These are phyloP conservation scores for Trachymyrmex cornetzi DNA, from an alignment of 1,140 invertebrate species.

Conservation along the genomic window DNA sequence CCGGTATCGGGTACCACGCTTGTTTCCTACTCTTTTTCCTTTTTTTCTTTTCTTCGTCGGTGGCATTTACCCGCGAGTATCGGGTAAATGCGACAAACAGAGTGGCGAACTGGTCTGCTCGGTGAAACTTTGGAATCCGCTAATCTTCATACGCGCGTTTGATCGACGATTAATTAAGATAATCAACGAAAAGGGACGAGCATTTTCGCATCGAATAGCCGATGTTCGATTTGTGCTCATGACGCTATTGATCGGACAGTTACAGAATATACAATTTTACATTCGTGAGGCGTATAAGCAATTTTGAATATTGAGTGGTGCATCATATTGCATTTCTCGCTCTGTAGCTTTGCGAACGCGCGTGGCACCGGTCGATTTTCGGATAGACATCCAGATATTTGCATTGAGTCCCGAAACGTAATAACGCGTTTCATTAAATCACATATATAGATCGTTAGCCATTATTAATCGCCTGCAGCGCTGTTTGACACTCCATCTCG, in stretches of 20 bases:
- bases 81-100: conserved; percentile 39
- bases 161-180: conserved; percentile 42
- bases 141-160: conserved; percentile 15
- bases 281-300: conserved; percentile 23
- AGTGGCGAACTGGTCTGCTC: not conserved
- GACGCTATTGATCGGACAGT: conserved; percentile 16
- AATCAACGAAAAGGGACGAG: conserved; percentile 23
- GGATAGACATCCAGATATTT: conserved; percentile 58
- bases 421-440: conserved; percentile 61
- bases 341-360: conserved; percentile 7
- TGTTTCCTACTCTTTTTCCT: conserved; percentile 36
- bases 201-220: conserved; percentile 24
- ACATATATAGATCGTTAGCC: conserved; percentile 52
- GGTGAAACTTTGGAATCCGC: conserved; percentile 32
- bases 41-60: conserved; percentile 60
- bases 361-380: conserved; percentile 41
- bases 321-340: conserved; percentile 31
- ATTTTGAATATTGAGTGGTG: conserved; percentile 45
- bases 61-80: conserved; percentile 42
- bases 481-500: conserved; percentile 54
- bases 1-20: conserved; percentile 71
- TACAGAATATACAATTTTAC: conserved; percentile 43
- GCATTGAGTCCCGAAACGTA: conserved; percentile 52
- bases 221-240: conserved; percentile 18
- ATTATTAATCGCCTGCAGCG: conserved; percentile 59